Evolutionary conservation across 2,113 vertebrate genomes (phyloP), one percentile per base, ranked within the genome.

Genomic region (Hydrochoerus hydrochaeris): DNA sequence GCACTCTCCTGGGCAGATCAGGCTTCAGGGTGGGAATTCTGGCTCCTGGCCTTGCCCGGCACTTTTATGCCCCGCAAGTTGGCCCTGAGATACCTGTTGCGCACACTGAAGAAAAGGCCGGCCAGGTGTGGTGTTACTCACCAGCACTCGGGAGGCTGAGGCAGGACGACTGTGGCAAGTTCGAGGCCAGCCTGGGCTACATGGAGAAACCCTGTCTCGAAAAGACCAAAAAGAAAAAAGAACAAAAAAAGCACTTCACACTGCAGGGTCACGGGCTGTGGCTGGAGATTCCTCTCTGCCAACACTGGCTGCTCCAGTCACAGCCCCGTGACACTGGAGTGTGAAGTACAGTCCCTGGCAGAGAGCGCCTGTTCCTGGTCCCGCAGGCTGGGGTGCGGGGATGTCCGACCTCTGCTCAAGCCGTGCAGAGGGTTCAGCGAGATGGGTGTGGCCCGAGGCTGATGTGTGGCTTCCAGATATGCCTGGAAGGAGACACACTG

Each of bases 281-380:
- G 20, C 67, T 69, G 17, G 67, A 62, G 24, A 49, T 14, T 44
- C 8, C 77, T 44, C 54, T 63, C 13, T 71, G 46, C 46, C 0
- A 20, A 38, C 49, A 0, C 20, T 1, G 44, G n/a, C 22, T 26
- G 9, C 8, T 11, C 46, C 46, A 28, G 73, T 6, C 28, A 22
- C 3, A 16, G 13, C 8, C 8, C 60, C 2, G 3, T 28, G 49
- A 22, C 19, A 57, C 85, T 41, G 17, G 1, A 38, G n/a, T 4
- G 52, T 10, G 17, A 44, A 9, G 16, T 10, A 10, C 52, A 7
- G 14, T 30, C 11, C 26, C 10, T 17, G 49, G 8, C 0, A 1
- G 41, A 12, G 13, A 67, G 46, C 32, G 16, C 17, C 7, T n/a
- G n/a, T n/a, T n/a, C 19, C 46, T 9, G 6, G 4, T 67, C 22